Evolutionary conservation across 1,140 invertebrate genomes (phyloP), one percentile per base, ranked within the genome.

Genomic region (Piezodorus guildinii): DNA sequence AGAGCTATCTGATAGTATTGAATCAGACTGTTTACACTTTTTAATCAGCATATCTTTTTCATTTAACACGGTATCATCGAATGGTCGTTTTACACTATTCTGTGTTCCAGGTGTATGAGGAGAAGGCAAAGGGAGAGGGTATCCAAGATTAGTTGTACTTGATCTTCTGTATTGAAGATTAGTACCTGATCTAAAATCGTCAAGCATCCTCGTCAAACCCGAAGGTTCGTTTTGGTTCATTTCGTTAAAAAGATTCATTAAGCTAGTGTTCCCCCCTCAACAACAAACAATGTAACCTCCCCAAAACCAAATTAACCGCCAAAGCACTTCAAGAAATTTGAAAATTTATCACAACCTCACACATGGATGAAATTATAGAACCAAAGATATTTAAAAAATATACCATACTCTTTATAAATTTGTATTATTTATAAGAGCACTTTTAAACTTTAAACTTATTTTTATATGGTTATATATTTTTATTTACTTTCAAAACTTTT

Each of bases 1-100:
- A 39, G 58, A 44, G 8, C 23, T 30, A 25, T 56, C 52, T 19
- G 46, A 49, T 5, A 56, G 23, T 27, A 56, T 19, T 21, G 52
- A 56, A 25, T 56, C 52, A 56, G 19, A 23, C 23, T 51, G n/a
- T 10, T 39, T 23, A 15, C 45, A 46, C 46, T 44, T 60, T 65
- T 65, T 65, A 3, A 65, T 65, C 8, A 65, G 43, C n/a, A 58
- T 46, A 19, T 65, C 58, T n/a, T 65, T 65, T 52, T 59, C 25
- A 44, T 65, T 65, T 19, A 65, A 43, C 9, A 65, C 46, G 3
- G 63, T 60, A 12, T 65, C 63, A 45, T 65, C 63, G 30, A 65
- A 65, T 4, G 56, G 63, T 15, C 44, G 25, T 52, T 65, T 65
- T n/a, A 23, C 19, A 21, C n/a, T 43, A 17, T 43, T 30, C 14